Evolutionary conservation across 2,888 invertebrate species (phyloP).

Genomic region (Acanthacorydalis orientalis): DNA sequence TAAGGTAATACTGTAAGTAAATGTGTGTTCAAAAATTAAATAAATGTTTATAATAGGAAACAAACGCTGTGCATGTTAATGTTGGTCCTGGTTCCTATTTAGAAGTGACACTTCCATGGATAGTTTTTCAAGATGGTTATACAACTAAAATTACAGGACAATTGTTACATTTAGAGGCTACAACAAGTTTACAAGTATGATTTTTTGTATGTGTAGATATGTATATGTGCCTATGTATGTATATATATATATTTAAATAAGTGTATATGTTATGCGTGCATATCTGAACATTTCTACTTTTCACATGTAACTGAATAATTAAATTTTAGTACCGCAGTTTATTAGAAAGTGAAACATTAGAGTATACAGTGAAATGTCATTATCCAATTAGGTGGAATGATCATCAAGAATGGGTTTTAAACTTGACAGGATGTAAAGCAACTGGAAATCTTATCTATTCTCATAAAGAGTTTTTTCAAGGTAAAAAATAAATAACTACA

Average conservation of each 20-base stretch:
- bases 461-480: conserved; percentile 90
- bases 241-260: too few relatives aligned
- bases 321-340: conserved; percentile 58
- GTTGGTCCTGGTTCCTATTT: conserved; percentile 90
- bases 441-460: conserved; percentile 83
- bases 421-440: conserved; percentile 86
- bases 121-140: conserved; percentile 73
- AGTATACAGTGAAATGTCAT: conserved; percentile 73
- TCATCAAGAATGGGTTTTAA: conserved; percentile 86
- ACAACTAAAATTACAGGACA: conserved; percentile 86
- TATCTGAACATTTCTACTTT: too few relatives aligned
- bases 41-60: conserved; percentile 43
- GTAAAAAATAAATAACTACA: conserved; percentile 18
- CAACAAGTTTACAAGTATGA: conserved; percentile 66
- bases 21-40: background rate
- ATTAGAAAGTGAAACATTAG: conserved; percentile 85
- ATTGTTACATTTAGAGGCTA: conserved; percentile 83
- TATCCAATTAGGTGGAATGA: conserved; percentile 94
- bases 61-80: conserved; percentile 92
- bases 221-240: too few relatives aligned
- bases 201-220: background rate
- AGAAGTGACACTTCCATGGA: conserved; percentile 93
- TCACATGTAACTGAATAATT: too few relatives aligned
- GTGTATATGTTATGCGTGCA: too few relatives aligned
- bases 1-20: conserved; percentile 13